Conservation (phyloP, 53 echinoderm and acorn worm species). For the Paracentrotus lividus region DNA sequence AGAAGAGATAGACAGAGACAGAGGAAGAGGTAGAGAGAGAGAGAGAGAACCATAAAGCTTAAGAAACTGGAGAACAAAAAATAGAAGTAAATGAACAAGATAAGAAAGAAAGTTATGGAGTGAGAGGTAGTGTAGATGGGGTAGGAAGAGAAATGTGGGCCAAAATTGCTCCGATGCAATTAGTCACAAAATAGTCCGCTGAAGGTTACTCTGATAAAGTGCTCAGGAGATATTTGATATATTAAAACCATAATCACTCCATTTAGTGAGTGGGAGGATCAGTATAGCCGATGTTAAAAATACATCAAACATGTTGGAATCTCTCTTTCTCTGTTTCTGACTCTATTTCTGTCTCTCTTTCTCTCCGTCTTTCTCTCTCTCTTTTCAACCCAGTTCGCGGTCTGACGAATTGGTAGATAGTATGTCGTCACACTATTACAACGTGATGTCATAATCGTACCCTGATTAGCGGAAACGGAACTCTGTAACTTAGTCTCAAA, state of each 20-base stretch:
- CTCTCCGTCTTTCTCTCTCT: neutral
- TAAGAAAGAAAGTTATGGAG: neutral
- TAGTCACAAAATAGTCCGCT: conserved; percentile 13
- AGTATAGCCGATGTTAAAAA: conserved; percentile 15
- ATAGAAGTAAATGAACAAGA: neutral
- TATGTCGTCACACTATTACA: neutral
- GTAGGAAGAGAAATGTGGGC: neutral
- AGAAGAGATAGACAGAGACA: neutral
- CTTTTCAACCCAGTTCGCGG: neutral
- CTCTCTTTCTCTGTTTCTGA: neutral
- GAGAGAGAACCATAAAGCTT: neutral
- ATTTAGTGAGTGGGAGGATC: conserved; percentile 33
- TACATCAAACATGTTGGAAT: neutral
- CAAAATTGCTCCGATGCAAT: neutral
- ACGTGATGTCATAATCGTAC: conserved; percentile 17
- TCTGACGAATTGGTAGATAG: neutral
- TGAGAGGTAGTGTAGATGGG: neutral
- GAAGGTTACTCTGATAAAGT: conserved; percentile 20
- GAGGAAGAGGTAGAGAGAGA: neutral
- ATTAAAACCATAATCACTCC: conserved; percentile 31
- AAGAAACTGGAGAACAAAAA: neutral
- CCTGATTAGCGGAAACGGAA: conserved; percentile 12
- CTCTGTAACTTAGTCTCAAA: neutral
- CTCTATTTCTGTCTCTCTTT: neutral
- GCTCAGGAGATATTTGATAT: conserved; percentile 38